A percentile compares a stretch with the other conserved stretches of the same genome.
Conservation (phyloP, 2,797 vertebrate species). For the Aldrovandia affinis region DNA sequence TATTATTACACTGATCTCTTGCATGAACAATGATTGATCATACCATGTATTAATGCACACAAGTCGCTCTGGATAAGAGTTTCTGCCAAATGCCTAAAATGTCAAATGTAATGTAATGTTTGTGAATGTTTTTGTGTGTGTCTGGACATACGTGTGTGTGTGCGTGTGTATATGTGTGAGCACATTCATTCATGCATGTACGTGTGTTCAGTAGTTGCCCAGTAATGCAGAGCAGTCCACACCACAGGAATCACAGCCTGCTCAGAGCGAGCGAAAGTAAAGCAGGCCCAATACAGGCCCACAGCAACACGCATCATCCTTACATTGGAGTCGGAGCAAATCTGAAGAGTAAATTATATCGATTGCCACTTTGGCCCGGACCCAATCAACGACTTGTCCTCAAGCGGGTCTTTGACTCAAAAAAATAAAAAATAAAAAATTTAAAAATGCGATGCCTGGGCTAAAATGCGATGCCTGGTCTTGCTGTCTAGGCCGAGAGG, state of each 20-base stretch:
- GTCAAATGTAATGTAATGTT: too few species aligned
- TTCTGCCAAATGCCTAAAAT: too few species aligned
- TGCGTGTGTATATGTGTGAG: neutral
- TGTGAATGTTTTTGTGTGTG: neutral
- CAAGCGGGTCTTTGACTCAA: neutral
- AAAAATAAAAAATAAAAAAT: neutral
- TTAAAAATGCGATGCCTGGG: neutral
- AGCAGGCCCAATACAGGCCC: neutral
- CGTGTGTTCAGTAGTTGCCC: neutral
- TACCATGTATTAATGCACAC: too few species aligned
- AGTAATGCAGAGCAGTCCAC: too few species aligned
- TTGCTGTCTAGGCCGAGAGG: neutral
- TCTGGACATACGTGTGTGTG: too few species aligned
- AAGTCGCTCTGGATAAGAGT: too few species aligned
- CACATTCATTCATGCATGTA: neutral
- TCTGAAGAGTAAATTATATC: neutral
- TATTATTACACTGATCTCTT: too few species aligned
- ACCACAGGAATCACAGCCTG: too few species aligned
- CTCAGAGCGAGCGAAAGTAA: neutral
- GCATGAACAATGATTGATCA: too few species aligned
- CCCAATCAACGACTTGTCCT: neutral
- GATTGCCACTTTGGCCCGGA: neutral
- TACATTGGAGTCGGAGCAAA: neutral
- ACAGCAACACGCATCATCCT: neutral
- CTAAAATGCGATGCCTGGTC: too few species aligned